A percentile compares a stretch with the other conserved stretches of the same genome.
Conservation (phyloP, 2,888 invertebrate species). For the Balanococcus diminutus region DNA sequence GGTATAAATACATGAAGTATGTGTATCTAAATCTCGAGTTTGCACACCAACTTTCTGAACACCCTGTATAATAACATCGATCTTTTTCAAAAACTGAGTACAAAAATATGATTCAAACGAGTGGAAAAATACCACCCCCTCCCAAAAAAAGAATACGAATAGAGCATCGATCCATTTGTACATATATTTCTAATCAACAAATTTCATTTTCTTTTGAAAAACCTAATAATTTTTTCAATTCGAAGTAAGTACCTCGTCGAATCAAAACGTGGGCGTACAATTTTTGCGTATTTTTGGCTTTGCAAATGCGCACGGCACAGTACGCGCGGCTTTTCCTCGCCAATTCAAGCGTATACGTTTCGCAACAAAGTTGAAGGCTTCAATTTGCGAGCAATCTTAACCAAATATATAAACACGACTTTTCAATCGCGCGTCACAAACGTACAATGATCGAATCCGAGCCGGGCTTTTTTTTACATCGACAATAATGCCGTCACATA, state of each 20-base stretch:
- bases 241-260: not conserved
- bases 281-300: not conserved
- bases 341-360: not conserved
- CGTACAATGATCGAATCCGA: not conserved
- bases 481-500: not conserved
- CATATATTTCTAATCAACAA: not conserved
- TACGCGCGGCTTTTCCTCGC: not conserved
- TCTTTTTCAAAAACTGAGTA: not conserved
- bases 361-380: slow-evolving; percentile 6
- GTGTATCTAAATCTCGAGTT: no score
- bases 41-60: no score
- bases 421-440: slow-evolving; percentile 34
- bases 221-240: not conserved
- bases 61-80: no score
- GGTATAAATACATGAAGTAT: no score
- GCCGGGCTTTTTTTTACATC: not conserved
- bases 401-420: slow-evolving; percentile 31
- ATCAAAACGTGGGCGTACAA: not conserved
- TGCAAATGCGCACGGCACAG: not conserved
- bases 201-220: not conserved
- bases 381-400: slow-evolving; percentile 20
- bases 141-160: not conserved
- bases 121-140: no score
- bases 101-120: no score
- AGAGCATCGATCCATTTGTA: not conserved